Percentiles rank a stretch among this genome's conserved stretches.
Conservation (phyloP, 2,797 vertebrate genomes). For the Sarcoramphus papa region DNA sequence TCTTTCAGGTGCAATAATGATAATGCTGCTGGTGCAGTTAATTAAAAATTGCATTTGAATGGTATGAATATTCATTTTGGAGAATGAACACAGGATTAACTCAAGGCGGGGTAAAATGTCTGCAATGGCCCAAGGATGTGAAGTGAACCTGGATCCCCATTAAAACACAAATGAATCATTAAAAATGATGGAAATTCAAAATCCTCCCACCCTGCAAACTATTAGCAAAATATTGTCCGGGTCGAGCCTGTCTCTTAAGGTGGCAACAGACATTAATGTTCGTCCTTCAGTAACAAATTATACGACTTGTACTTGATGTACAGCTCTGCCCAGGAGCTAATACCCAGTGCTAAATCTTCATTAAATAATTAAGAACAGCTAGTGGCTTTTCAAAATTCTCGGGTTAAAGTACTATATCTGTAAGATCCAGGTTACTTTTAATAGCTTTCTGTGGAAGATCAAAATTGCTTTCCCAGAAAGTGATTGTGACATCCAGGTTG, state of each 20-base stretch:
- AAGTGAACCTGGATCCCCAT: conserved; percentile 54
- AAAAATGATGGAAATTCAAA: conserved; percentile 47
- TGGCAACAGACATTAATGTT: conserved; percentile 21
- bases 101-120: conserved; percentile 58
- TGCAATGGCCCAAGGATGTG: conserved; percentile 65
- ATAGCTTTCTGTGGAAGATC: conserved; percentile 22
- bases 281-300: conserved; percentile 33
- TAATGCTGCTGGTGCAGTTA: conserved; percentile 71
- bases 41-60: conserved; percentile 77
- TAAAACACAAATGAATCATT: conserved; percentile 68
- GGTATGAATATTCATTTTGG: conserved; percentile 75
- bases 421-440: conserved; percentile 29
- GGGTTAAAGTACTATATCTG: neutral
- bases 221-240: neutral
- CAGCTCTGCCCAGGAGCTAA: conserved; percentile 16
- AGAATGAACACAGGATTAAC: conserved; percentile 71
- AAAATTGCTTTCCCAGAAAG: conserved; percentile 41
- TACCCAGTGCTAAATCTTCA: conserved; percentile 17
- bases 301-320: neutral
- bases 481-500: neutral
- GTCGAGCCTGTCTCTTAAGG: neutral
- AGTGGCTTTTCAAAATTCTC: conserved; percentile 29
- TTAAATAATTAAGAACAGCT: conserved; percentile 42
- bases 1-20: conserved; percentile 76
- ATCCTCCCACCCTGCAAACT: conserved; percentile 36